Evolutionary conservation across 2,113 vertebrate species (phyloP).

Genomic region (Phalacrocorax aristotelis): DNA sequence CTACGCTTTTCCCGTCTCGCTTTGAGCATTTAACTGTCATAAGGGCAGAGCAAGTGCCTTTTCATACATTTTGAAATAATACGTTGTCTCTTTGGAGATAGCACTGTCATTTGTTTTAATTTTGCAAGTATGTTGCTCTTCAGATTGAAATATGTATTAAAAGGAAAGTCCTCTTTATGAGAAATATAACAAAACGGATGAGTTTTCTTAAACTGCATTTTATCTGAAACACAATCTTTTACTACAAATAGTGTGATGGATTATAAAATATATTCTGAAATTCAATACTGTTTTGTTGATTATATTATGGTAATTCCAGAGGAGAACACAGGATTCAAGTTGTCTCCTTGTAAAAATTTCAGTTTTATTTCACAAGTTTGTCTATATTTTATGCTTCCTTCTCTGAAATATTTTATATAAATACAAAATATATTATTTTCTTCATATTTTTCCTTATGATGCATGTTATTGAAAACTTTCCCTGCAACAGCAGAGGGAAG

Average conservation of each 20-base stretch:
- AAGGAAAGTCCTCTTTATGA: slow-evolving; percentile 57
- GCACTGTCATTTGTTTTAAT: slow-evolving; percentile 77
- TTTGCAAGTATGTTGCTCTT: slow-evolving; percentile 55
- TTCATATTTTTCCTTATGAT: not conserved
- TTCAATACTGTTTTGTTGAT: slow-evolving; percentile 11
- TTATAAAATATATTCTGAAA: slow-evolving; percentile 59
- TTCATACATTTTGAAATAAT: slow-evolving; percentile 75
- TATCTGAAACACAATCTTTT: slow-evolving; percentile 29
- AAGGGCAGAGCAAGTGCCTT: slow-evolving; percentile 42
- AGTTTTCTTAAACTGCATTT: slow-evolving; percentile 60
- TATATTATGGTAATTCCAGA: slow-evolving; percentile 20
- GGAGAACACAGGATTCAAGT: not conserved
- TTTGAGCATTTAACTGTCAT: slow-evolving; percentile 64
- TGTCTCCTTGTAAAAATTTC: not conserved
- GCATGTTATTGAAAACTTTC: not conserved
- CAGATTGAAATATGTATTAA: slow-evolving; percentile 78
- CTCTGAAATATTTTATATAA: not conserved
- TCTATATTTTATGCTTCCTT: slow-evolving; percentile 39
- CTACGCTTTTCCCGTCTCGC: slow-evolving; percentile 25
- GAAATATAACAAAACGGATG: slow-evolving; percentile 37
- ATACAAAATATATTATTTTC: not conserved
- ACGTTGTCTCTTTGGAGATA: slow-evolving; percentile 67
- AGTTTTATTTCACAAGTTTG: slow-evolving; percentile 44
- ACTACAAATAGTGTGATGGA: not conserved
- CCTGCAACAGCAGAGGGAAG: not conserved